Conservation (phyloP, 1,140 invertebrate species). For the Euwallacea similis region DNA sequence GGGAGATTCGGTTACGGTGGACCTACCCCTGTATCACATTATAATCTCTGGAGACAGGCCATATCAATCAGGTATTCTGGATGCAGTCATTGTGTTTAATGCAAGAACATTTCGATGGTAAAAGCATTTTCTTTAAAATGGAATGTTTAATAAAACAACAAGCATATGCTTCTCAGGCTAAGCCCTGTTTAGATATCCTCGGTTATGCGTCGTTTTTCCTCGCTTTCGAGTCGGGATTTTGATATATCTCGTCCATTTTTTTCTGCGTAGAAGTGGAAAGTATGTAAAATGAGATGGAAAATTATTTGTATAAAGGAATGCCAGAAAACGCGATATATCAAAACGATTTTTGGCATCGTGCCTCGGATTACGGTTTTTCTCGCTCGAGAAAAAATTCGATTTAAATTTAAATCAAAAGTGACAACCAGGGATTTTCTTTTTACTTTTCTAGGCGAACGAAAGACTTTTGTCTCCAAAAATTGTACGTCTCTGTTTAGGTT, state of each 20-base stretch:
- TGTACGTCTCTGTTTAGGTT: neutral
- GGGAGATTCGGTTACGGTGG: too few relatives aligned
- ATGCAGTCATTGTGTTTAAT: too few relatives aligned
- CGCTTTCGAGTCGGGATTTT: slow-evolving; percentile 20
- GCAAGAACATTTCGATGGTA: too few relatives aligned
- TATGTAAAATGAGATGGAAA: slow-evolving; percentile 28
- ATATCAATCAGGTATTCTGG: too few relatives aligned
- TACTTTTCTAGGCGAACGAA: neutral
- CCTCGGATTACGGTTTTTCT: neutral
- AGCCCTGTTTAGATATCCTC: slow-evolving; percentile 21
- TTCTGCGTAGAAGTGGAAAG: slow-evolving; percentile 20
- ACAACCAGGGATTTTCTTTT: slow-evolving; percentile 11
- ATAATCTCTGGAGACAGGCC: too few relatives aligned
- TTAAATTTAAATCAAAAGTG: slow-evolving; percentile 29
- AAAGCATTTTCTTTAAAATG: too few relatives aligned
- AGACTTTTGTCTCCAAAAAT: neutral
- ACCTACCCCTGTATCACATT: too few relatives aligned
- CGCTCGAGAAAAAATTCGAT: slow-evolving; percentile 19
- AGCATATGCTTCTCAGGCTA: neutral
- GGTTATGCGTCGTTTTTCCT: slow-evolving; percentile 14
- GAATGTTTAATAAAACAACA: slow-evolving; percentile 5
- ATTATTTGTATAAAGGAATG: slow-evolving; percentile 26
- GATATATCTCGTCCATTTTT: slow-evolving; percentile 29
- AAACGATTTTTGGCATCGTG: slow-evolving; percentile 24
- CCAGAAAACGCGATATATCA: slow-evolving; percentile 24